phyloP scores from a whole-genome alignment of 2,888 invertebrate genomes.

The Andrena fulva region DNA sequence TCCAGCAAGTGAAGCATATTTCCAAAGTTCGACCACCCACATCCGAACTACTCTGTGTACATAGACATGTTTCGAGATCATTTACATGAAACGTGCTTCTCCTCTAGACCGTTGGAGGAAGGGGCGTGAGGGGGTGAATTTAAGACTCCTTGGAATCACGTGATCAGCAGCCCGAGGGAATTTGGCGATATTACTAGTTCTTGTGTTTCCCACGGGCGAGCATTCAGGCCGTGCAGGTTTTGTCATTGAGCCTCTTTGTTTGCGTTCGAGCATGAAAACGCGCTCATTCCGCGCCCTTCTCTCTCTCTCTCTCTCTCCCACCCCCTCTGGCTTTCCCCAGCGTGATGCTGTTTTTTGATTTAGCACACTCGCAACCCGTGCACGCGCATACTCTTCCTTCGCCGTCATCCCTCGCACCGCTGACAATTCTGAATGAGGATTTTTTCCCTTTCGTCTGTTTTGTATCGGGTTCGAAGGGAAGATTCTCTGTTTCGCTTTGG shows the following conservation, averaged over 20 bases:
- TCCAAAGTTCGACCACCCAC: too few relatives aligned
- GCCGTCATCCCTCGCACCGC: constrained; percentile 50
- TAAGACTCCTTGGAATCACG: constrained; percentile 59
- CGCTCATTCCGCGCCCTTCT: constrained; percentile 70
- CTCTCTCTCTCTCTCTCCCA: not conserved
- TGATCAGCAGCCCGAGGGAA: constrained; percentile 67
- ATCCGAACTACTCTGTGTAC: too few relatives aligned
- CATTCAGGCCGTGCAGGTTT: constrained; percentile 80
- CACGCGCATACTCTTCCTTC: constrained; percentile 33
- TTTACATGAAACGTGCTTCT: constrained; percentile 1
- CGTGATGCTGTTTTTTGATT: constrained; percentile 72
- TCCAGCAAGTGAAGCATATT: too few relatives aligned
- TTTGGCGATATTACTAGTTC: constrained; percentile 74
- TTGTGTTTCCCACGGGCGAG: constrained; percentile 71
- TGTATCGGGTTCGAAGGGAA: constrained; percentile 38
- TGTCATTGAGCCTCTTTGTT: constrained; percentile 82
- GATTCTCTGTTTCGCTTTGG: constrained; percentile 21
- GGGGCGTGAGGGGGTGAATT: constrained; percentile 41
- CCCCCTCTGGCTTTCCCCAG: constrained; percentile 31
- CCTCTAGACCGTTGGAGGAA: not conserved
- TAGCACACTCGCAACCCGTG: constrained; percentile 55
- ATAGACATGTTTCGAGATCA: constrained; percentile 10
- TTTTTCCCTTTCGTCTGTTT: constrained; percentile 43
- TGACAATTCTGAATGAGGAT: constrained; percentile 61
- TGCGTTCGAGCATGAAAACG: constrained; percentile 78